Conservation (phyloP, 2,888 invertebrate genomes). For the Aricia artaxerxes region DNA sequence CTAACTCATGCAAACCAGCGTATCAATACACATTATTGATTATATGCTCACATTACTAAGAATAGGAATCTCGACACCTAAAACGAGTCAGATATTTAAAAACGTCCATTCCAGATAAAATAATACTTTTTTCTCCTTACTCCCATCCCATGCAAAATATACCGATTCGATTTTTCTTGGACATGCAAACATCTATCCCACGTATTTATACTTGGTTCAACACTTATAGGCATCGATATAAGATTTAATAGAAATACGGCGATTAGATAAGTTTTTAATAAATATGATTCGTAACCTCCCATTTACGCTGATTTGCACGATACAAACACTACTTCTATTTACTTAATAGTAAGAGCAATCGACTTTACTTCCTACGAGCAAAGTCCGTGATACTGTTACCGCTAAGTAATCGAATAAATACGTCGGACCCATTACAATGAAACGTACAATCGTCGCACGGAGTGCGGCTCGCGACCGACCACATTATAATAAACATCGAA, state of each 20-base stretch:
- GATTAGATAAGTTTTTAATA: not conserved
- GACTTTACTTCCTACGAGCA: conserved; percentile 33
- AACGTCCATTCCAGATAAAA: not conserved
- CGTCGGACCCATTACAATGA: conserved; percentile 73
- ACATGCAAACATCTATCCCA: not conserved
- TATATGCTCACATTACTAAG: not conserved
- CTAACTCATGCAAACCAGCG: conserved; percentile 32
- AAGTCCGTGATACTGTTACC: conserved; percentile 37
- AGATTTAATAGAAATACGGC: not conserved
- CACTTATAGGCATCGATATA: not conserved
- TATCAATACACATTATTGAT: conserved; percentile 3
- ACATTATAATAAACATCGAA: conserved; percentile 35
- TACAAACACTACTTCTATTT: conserved; percentile 23
- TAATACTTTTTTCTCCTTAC: not conserved
- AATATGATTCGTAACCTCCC: not conserved
- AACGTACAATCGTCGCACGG: conserved; percentile 68
- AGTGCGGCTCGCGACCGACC: conserved; percentile 55
- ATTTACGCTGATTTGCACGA: conserved; percentile 30
- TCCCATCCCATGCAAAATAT: not conserved
- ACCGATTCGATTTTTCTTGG: not conserved
- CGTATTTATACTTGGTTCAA: not conserved
- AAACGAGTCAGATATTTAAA: not conserved
- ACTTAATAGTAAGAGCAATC: conserved; percentile 38
- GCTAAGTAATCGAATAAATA: conserved; percentile 39
- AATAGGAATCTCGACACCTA: not conserved